phyloP scores from a whole-genome alignment of 2,113 vertebrate genomes.

The Oxygymnocypris stewartii region DNA sequence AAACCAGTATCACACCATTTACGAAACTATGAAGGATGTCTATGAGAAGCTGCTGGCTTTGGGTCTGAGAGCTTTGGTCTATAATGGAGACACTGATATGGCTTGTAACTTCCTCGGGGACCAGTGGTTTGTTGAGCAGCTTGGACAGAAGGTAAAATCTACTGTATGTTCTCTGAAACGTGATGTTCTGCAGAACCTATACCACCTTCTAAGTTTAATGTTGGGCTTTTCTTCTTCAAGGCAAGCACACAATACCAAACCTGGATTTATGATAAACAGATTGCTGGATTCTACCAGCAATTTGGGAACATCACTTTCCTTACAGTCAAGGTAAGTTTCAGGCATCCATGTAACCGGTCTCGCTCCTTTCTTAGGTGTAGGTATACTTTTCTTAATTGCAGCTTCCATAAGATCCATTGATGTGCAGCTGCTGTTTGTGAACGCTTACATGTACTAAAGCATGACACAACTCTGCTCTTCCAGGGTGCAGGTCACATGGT shows the following conservation, averaged over 20 bases:
- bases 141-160: conserved; percentile 65
- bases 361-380: neutral
- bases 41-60: conserved; percentile 74
- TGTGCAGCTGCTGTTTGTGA: neutral
- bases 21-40: conserved; percentile 65
- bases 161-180: neutral
- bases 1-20: conserved; percentile 57
- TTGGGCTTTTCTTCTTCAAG: conserved; percentile 55
- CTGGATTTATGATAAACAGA: conserved; percentile 71
- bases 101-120: conserved; percentile 80
- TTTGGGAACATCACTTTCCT: conserved; percentile 77
- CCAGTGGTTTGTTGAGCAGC: conserved; percentile 78
- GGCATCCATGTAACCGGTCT: neutral
- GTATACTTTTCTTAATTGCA: neutral
- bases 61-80: conserved; percentile 72
- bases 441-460: neutral
- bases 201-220: neutral
- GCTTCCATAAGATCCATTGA: neutral
- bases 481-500: conserved; percentile 83
- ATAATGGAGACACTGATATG: conserved; percentile 81
- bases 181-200: neutral
- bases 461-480: conserved; percentile 47
- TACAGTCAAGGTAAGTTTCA: conserved; percentile 73
- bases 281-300: conserved; percentile 77
- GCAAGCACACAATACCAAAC: conserved; percentile 64